Evolutionary conservation across 2,113 vertebrate species (phyloP).

Genomic region (Esox niger): DNA sequence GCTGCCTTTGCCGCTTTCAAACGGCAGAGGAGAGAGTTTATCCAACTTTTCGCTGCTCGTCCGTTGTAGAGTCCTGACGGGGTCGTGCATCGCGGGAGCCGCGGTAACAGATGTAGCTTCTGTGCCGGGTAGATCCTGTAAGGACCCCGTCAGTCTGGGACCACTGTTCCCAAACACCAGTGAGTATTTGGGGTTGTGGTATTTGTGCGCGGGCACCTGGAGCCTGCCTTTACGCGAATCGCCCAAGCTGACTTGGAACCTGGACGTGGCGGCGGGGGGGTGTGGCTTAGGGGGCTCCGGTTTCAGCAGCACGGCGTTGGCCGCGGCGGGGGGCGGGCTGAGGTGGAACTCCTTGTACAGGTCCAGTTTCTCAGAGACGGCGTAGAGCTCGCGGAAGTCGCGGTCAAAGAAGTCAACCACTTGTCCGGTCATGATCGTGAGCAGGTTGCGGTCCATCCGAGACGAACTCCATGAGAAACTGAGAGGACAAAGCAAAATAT

Average conservation of each 20-base stretch:
- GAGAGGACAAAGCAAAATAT: background rate
- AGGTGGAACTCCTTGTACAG: conserved; percentile 81
- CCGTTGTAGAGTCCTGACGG: no score
- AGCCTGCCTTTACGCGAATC: conserved; percentile 41
- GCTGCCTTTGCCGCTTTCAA: conserved; percentile 15
- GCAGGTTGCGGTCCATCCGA: conserved; percentile 87
- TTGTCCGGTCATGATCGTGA: conserved; percentile 88
- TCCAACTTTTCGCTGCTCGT: conserved; percentile 41
- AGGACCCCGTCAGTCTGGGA: conserved; percentile 14
- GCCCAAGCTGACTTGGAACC: conserved; percentile 71
- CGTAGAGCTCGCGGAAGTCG: conserved; percentile 92
- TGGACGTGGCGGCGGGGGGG: conserved; percentile 57
- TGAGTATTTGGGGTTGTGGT: conserved; percentile 90
- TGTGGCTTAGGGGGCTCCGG: conserved; percentile 49
- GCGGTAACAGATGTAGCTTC: background rate
- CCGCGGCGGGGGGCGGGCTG: conserved; percentile 24
- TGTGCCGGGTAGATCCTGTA: conserved; percentile 19
- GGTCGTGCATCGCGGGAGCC: background rate
- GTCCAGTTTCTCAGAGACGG: conserved; percentile 85
- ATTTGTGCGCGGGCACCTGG: conserved; percentile 85
- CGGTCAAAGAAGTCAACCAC: conserved; percentile 85
- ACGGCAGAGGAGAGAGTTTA: background rate
- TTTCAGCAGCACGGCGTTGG: conserved; percentile 37
- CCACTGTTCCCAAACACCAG: conserved; percentile 67
- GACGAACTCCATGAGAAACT: conserved; percentile 92